A percentile compares a stretch with the other conserved stretches of the same genome.
Evolutionary conservation across 2,113 vertebrate genomes (phyloP).

Genomic region (Psettodes erumei): DNA sequence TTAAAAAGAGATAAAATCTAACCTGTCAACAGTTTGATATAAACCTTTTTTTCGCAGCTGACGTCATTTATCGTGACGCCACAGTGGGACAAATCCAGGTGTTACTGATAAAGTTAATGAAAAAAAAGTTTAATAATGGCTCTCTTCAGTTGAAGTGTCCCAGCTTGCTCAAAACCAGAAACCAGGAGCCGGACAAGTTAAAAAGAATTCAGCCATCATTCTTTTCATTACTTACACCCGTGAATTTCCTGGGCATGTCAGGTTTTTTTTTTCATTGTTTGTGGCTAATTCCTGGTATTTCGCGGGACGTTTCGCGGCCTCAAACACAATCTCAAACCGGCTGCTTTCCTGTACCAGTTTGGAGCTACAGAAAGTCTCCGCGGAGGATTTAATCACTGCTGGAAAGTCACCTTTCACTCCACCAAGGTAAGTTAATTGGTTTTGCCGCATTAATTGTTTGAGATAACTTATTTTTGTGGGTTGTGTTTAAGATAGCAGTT

Average conservation of each 20-base stretch:
- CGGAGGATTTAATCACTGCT: background rate
- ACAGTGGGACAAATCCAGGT: no score
- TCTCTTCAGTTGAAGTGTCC: no score
- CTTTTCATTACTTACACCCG: no score
- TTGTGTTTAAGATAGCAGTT: background rate
- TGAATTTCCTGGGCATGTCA: no score
- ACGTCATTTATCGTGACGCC: no score
- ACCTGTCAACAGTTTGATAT: constrained; percentile 2
- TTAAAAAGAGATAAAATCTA: background rate
- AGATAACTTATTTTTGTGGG: background rate
- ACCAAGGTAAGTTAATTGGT: background rate
- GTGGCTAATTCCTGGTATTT: background rate
- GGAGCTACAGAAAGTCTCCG: background rate
- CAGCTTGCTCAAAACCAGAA: no score
- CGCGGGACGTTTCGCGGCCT: background rate
- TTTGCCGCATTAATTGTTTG: background rate
- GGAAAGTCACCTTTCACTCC: background rate
- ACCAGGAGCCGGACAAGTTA: no score
- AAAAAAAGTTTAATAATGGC: no score
- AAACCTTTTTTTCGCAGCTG: no score
- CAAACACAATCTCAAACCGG: background rate
- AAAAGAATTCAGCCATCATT: no score
- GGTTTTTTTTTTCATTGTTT: no score
- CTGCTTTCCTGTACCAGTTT: background rate
- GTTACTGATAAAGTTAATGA: no score